phyloP scores from a whole-genome alignment of 2,113 vertebrate species.

The Gopherus flavomarginatus region DNA sequence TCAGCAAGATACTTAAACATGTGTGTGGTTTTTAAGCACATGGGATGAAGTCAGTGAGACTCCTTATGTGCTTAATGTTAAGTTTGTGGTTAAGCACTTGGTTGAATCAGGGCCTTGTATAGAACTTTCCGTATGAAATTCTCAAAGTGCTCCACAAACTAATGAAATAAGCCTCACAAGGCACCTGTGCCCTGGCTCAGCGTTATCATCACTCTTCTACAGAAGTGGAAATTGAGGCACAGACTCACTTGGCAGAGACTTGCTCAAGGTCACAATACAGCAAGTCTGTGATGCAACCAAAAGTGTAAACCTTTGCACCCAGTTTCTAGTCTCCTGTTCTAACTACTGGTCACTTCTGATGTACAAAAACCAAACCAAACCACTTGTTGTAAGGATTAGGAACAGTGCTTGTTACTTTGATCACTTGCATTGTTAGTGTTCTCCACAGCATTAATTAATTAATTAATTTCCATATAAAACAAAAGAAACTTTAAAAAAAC shows the following conservation, averaged over 20 bases:
- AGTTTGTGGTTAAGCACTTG: neutral
- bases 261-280: neutral
- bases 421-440: neutral
- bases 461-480: neutral
- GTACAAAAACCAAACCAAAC: neutral
- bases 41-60: neutral
- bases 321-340: neutral
- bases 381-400: neutral
- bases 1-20: neutral
- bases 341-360: neutral
- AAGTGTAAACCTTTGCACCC: neutral
- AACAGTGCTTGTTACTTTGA: neutral
- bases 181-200: fast-evolving
- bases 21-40: fast-evolving
- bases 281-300: neutral
- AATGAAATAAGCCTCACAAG: fast-evolving
- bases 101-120: neutral
- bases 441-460: neutral
- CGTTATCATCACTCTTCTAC: fast-evolving
- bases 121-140: fast-evolving
- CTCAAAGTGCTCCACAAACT: fast-evolving
- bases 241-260: neutral
- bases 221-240: neutral
- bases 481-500: neutral
- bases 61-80: neutral